Evolutionary conservation across 2,888 invertebrate genomes (phyloP), one percentile per base, ranked within the genome.

Genomic region (Ethmia dodecea): DNA sequence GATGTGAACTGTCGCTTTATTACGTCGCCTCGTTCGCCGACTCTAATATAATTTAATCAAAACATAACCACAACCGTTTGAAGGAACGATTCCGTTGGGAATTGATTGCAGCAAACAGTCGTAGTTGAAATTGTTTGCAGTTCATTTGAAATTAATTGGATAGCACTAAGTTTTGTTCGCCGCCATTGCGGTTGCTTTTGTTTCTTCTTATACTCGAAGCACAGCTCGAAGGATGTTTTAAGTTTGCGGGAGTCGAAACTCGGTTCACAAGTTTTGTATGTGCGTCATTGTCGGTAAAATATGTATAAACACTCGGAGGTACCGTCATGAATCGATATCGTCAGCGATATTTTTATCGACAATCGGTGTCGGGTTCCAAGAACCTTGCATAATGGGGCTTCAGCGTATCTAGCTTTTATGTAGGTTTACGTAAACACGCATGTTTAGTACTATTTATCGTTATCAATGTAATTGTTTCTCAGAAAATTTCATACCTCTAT

Each of bases 31-130:
- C 45, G 39, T 40, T 37, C 33, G 35, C 14, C 29, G 31, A 41
- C 37, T 52, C 54, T 60, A 70, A 72, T 74, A n/a, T n/a, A 71
- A 69, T 71, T 73, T 65, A 68, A 74, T 73, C 64, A 66, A 60
- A 66, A 55, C 42, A 47, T 49, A 44, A 43, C 49, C 45, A 38
- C 16, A 29, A 18, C 13, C 24, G 24, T 29, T 28, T 29, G 16
- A 33, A 27, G 27, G 31, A 27, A 28, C 27, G 16, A 27, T n/a
- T n/a, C n/a, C 20, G 16, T 2, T 18, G 18, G 5, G 22, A 28
- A 13, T 20, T 28, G 20, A 28, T 28, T 34, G 35, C 11, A 25
- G 12, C 24, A 30, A 18, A 25, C 35, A 35, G 26, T 15, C 11
- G 29, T 11, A 8, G 16, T n/a, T n/a, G 14, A 15, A 29, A 4